phyloP scores from a whole-genome alignment of 2,888 invertebrate genomes.

The Cerceris rybyensis region DNA sequence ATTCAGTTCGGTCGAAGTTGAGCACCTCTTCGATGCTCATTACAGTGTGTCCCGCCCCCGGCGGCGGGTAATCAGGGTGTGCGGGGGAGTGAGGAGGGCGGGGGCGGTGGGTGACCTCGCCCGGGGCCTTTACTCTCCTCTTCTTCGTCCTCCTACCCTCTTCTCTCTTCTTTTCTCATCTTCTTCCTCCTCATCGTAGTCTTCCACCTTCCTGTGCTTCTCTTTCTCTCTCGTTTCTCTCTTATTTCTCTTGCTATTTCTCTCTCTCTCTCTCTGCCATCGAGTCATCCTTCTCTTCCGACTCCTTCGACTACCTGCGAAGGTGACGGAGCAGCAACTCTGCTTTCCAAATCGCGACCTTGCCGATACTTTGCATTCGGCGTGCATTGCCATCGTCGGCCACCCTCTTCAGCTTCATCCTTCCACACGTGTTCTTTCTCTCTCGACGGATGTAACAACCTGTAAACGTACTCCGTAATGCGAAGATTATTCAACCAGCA shows the following conservation, averaged over 20 bases:
- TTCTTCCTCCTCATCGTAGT: conserved; percentile 52
- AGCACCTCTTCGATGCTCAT: conserved; percentile 81
- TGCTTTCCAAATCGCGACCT: conserved; percentile 62
- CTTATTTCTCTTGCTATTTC: conserved; percentile 36
- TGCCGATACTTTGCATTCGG: conserved; percentile 61
- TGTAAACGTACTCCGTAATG: too few relatives aligned
- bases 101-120: conserved; percentile 81
- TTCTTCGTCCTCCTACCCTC: conserved; percentile 55
- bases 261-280: conserved; percentile 19
- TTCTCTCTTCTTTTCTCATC: conserved; percentile 42
- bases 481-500: too few relatives aligned
- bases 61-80: conserved; percentile 80
- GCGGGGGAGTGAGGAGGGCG: conserved; percentile 65
- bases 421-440: neutral
- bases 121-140: conserved; percentile 77
- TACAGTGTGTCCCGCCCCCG: conserved; percentile 81
- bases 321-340: conserved; percentile 61
- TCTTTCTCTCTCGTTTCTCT: conserved; percentile 33
- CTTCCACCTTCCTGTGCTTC: conserved; percentile 47
- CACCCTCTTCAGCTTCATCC: neutral
- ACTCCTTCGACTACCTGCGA: conserved; percentile 73
- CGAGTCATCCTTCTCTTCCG: conserved; percentile 37
- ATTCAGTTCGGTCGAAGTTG: conserved; percentile 70
- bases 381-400: conserved; percentile 31
- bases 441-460: too few relatives aligned